Evolutionary conservation across 2,888 invertebrate species (phyloP), one percentile per base, ranked within the genome.

Genomic region (Drosophila aldrichi): DNA sequence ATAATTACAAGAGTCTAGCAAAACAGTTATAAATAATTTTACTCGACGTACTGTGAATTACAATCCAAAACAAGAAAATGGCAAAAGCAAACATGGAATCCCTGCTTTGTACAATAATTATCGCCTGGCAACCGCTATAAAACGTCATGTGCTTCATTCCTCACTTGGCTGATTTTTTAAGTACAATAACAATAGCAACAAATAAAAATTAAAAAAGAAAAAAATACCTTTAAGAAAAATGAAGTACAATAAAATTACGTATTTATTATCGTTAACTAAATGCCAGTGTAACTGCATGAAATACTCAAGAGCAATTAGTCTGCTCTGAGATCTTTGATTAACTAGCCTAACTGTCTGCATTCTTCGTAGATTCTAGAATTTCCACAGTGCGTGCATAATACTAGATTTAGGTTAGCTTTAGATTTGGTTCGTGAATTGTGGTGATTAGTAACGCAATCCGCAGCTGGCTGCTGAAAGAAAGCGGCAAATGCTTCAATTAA

Each of bases 161-260:
- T 48, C 89, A 89, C 75, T 79, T 74, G 81, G 85, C 40, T 86
- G 90, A 75, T 58, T 90, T 86, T 49, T 32, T 0, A 32, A 32
- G 9, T 10, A 10, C 32, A 32, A 32, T 32, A 32, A 32, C 9
- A 68, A 58, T 51, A 18, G 55, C 54, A 20, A 2, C 20, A 48
- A 20, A 57, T 29, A 36, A 36, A 8, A 3, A 25, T 25, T n/a
- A n/a, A n/a, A n/a, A n/a, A n/a, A n/a, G n/a, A n/a, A 25, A 29
- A 29, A 8, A 8, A 29, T 9, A 29, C 8, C 25, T 48, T 2
- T n/a, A 10, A n/a, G 25, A 20, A 43, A 58, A 20, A 48, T n/a
- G 25, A 36, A 48, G 12, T 48, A 29, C n/a, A 43, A 32, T 36
- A 44, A 51, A 29, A 55, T 44, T 38, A 66, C 29, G 12, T 55